Evolutionary conservation across 2,797 vertebrate species (phyloP).

Genomic region (Sebastes vulpes): DNA sequence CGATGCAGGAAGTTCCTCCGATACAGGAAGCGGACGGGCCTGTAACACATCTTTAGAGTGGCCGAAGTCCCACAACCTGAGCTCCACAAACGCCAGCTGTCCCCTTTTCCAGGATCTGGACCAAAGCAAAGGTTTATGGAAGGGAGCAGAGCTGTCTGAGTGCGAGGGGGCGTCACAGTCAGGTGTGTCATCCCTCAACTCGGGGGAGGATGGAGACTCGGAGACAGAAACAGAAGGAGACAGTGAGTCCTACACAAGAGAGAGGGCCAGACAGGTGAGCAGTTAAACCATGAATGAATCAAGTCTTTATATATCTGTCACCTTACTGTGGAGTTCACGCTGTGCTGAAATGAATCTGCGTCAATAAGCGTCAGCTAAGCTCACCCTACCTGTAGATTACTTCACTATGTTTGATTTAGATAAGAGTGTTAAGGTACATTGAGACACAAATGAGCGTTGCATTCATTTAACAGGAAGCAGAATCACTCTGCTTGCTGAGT

Average conservation of each 20-base stretch:
- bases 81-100: constrained; percentile 81
- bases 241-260: constrained; percentile 90
- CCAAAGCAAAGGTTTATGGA: constrained; percentile 57
- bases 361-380: background rate
- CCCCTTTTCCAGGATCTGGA: constrained; percentile 89
- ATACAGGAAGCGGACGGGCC: constrained; percentile 45
- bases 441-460: background rate
- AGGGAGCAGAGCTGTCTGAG: constrained; percentile 76
- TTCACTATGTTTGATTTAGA: constrained; percentile 33
- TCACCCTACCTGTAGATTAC: constrained; percentile 9
- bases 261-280: constrained; percentile 93
- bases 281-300: background rate
- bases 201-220: constrained; percentile 92
- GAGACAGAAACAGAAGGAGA: constrained; percentile 94
- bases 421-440: constrained; percentile 12
- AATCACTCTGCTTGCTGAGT: background rate
- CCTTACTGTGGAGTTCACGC: background rate
- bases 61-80: constrained; percentile 63
- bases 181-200: constrained; percentile 87
- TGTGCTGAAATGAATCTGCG: background rate
- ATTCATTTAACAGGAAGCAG: constrained; percentile 8
- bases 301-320: background rate
- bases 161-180: constrained; percentile 81
- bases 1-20: constrained; percentile 77
- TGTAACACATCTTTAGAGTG: constrained; percentile 40